A percentile compares a stretch with the other conserved stretches of the same genome.
Evolutionary conservation across 2,888 invertebrate species (phyloP).

Genomic region (Tipula vernalis): DNA sequence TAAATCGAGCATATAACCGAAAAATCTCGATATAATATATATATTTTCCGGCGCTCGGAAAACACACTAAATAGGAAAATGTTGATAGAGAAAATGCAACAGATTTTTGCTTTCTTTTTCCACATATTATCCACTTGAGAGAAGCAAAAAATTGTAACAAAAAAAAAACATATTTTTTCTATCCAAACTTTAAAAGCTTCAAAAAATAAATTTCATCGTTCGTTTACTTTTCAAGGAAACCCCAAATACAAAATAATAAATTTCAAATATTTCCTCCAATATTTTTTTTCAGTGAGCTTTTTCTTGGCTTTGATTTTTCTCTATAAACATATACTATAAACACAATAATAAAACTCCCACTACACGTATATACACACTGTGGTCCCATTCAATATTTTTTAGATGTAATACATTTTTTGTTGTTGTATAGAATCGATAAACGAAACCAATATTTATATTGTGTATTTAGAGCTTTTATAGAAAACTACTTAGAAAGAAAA

Average conservation of each 20-base stretch:
- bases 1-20: neutral
- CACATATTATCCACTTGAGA: neutral
- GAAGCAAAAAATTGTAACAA: neutral
- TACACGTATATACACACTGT: neutral
- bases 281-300: neutral
- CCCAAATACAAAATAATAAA: neutral
- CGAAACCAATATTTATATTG: neutral
- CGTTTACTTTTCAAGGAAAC: neutral
- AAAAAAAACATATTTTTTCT: neutral
- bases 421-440: neutral
- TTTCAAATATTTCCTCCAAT: neutral
- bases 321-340: neutral
- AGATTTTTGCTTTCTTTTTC: neutral
- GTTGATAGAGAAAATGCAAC: neutral
- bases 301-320: neutral
- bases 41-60: neutral
- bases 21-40: neutral
- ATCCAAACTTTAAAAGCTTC: neutral
- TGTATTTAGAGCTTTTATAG: neutral
- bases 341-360: neutral
- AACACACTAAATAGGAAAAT: neutral
- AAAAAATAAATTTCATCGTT: constrained; percentile 4
- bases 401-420: neutral
- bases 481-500: neutral
- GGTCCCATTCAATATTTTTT: neutral